Evolutionary conservation across 1,140 invertebrate species (phyloP).

Genomic region (Nephotettix cincticeps): DNA sequence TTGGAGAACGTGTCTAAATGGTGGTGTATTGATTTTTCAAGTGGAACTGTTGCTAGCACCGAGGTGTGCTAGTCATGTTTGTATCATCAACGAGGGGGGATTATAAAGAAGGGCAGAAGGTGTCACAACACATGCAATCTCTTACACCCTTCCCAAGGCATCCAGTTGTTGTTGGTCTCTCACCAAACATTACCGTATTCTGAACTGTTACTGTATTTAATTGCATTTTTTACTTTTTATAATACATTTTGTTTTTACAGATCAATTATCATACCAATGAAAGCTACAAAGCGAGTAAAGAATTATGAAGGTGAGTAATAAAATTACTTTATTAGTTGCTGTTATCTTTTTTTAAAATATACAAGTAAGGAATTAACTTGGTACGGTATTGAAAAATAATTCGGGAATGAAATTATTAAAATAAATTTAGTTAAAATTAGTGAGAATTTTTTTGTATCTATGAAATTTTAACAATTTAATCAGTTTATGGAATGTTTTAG

Average conservation of each 20-base stretch:
- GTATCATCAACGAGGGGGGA: conserved; percentile 15
- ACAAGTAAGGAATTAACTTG: too few relatives aligned
- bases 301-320: conserved; percentile 8
- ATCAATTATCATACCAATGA: not conserved
- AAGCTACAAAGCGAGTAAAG: not conserved
- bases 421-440: too few relatives aligned
- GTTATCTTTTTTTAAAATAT: too few relatives aligned
- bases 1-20: not conserved
- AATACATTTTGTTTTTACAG: not conserved
- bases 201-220: not conserved
- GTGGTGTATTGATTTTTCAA: conserved; percentile 8
- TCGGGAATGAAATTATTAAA: too few relatives aligned
- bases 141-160: not conserved
- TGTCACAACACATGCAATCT: conserved; percentile 7
- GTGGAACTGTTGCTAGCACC: conserved; percentile 2
- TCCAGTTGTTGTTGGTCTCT: too few relatives aligned
- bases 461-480: too few relatives aligned
- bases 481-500: too few relatives aligned
- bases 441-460: too few relatives aligned
- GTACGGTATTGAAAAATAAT: too few relatives aligned
- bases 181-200: too few relatives aligned
- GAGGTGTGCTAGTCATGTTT: conserved; percentile 12
- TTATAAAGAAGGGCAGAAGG: not conserved
- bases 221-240: not conserved
- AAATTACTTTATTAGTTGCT: too few relatives aligned